Percentiles rank a stretch among this genome's conserved stretches.
phyloP scores from a whole-genome alignment of 2,888 invertebrate species.

The Helleia helle region DNA sequence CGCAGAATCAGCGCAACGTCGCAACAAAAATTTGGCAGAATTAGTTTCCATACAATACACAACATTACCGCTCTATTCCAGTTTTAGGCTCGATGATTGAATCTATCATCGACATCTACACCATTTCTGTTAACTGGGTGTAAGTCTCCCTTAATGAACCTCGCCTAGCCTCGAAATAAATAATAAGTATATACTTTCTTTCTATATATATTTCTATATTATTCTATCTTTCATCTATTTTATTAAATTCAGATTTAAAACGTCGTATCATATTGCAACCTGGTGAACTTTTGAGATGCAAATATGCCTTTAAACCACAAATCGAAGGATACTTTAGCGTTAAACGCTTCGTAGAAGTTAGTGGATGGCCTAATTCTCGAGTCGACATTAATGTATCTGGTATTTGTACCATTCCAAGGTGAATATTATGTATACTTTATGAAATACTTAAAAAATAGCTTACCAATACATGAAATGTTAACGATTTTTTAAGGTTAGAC shows the following conservation, averaged over 20 bases:
- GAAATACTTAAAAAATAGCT: neutral
- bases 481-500: constrained; percentile 42
- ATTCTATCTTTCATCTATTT: neutral
- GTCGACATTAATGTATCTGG: constrained; percentile 44
- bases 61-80: too few relatives aligned
- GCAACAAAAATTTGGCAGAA: too few relatives aligned
- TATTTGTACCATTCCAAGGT: constrained; percentile 62
- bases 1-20: too few relatives aligned
- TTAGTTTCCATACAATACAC: too few relatives aligned
- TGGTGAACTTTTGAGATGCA: constrained; percentile 57
- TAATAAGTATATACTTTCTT: too few relatives aligned
- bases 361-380: constrained; percentile 61
- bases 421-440: constrained; percentile 4
- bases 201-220: neutral
- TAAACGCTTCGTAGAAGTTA: constrained; percentile 56
- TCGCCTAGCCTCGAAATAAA: too few relatives aligned
- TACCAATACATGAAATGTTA: neutral
- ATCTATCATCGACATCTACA: too few relatives aligned
- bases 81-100: too few relatives aligned
- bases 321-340: constrained; percentile 49
- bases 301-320: constrained; percentile 57
- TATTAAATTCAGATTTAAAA: constrained; percentile 35
- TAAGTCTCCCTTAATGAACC: too few relatives aligned
- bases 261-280: constrained; percentile 45
- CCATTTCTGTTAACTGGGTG: too few relatives aligned